phyloP scores from a whole-genome alignment of 2,113 vertebrate species.

The Seriola aureovittata region DNA sequence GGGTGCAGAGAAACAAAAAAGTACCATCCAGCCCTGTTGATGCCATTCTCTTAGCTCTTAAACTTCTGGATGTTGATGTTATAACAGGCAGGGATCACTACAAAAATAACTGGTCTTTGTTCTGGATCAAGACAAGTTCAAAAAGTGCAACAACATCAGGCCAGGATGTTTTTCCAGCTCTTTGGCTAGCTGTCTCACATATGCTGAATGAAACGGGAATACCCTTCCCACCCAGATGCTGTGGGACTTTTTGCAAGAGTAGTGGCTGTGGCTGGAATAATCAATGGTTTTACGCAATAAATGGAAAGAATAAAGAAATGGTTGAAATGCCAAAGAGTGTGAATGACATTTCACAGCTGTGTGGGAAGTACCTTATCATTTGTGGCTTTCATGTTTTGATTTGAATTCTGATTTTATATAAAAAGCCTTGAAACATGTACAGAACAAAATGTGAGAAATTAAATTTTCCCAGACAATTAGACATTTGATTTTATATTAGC shows the following conservation, averaged over 20 bases:
- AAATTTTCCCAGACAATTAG: neutral
- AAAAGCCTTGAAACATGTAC: neutral
- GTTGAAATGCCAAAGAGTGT: neutral
- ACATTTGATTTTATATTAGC: neutral
- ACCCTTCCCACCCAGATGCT: neutral
- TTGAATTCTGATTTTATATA: neutral
- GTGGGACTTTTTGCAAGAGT: neutral
- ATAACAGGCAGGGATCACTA: neutral
- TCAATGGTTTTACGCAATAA: neutral
- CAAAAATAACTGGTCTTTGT: neutral
- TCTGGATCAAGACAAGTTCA: neutral
- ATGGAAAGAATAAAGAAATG: neutral
- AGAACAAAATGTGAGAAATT: neutral
- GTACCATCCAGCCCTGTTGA: constrained; percentile 12
- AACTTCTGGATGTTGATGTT: constrained; percentile 37
- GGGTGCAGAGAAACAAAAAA: constrained; percentile 15
- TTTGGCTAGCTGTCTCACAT: neutral
- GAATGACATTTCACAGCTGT: neutral
- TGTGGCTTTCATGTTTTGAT: neutral
- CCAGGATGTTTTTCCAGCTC: neutral
- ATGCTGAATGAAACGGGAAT: neutral
- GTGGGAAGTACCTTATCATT: neutral
- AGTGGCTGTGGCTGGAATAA: neutral
- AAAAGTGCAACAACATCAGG: neutral
- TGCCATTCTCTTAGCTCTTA: constrained; percentile 4